Evolutionary conservation across 2,113 vertebrate genomes (phyloP).

Genomic region (Cephalopterus ornatus): DNA sequence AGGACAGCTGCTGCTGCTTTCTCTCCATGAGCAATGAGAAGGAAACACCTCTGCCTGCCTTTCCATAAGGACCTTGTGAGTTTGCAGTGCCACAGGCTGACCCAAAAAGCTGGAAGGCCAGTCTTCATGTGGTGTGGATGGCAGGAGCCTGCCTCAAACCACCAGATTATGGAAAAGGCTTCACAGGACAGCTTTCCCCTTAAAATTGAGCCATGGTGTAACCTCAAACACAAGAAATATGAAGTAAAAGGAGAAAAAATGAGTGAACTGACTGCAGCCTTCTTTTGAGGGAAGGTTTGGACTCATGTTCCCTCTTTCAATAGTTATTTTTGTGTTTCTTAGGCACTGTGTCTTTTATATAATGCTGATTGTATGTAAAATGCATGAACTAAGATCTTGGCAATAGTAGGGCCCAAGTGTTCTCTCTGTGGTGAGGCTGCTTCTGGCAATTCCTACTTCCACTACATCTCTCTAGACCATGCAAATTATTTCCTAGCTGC

Average conservation of each 20-base stretch:
- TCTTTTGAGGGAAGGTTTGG: background rate
- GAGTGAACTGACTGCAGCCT: background rate
- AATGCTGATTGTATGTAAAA: slow-evolving; percentile 4
- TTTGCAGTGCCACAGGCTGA: background rate
- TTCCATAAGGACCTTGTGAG: background rate
- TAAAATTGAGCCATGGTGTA: background rate
- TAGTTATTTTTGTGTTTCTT: background rate
- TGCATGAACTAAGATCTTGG: background rate
- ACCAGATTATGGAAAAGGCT: background rate
- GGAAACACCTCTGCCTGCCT: background rate
- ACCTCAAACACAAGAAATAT: background rate
- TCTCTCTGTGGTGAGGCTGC: background rate
- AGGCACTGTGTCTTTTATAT: background rate
- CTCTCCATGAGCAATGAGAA: background rate
- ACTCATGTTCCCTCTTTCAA: background rate
- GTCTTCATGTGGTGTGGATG: accelerated
- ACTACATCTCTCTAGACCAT: background rate
- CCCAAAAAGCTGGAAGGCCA: background rate
- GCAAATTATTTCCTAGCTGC: background rate
- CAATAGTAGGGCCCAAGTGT: background rate
- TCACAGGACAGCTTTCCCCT: background rate
- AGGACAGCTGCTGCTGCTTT: background rate
- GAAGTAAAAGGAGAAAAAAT: background rate
- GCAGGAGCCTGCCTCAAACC: background rate
- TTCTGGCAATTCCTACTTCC: background rate